phyloP scores from a whole-genome alignment of 2,797 vertebrate species.

The Dermochelys coriacea region DNA sequence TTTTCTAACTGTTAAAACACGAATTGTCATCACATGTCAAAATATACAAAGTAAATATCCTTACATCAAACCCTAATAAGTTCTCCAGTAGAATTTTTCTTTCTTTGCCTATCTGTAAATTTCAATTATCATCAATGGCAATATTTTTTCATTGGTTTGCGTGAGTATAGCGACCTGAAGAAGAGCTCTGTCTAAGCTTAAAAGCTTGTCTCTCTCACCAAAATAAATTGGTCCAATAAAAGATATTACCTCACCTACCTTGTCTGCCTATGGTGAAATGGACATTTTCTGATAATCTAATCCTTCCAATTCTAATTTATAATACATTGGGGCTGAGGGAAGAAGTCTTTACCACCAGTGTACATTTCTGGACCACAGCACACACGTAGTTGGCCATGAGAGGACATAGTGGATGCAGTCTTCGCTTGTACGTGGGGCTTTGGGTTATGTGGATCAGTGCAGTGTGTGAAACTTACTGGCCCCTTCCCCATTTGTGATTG shows the following conservation, averaged over 20 bases:
- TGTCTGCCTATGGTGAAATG: not conserved
- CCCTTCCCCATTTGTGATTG: not conserved
- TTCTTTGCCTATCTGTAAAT: not conserved
- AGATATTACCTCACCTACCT: not conserved
- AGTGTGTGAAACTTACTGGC: not conserved
- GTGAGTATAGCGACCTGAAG: not conserved
- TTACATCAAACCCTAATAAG: not conserved
- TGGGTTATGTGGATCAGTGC: not conserved
- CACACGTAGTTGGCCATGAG: not conserved
- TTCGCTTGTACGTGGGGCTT: not conserved
- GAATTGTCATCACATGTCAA: not conserved
- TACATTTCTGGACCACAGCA: not conserved
- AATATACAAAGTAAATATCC: not conserved
- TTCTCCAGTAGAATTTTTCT: not conserved
- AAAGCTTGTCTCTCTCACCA: not conserved
- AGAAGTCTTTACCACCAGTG: not conserved
- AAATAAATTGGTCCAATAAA: not conserved
- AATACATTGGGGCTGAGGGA: not conserved
- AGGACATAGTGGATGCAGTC: not conserved
- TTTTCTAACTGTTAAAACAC: not conserved
- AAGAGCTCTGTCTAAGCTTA: not conserved
- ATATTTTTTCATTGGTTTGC: not conserved
- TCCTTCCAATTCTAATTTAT: not conserved
- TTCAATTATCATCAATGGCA: not conserved
- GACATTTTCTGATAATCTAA: not conserved